These are phyloP conservation scores for Myotis yumanensis DNA, from an alignment of 2,113 vertebrate species.

Conservation along the genomic window DNA sequence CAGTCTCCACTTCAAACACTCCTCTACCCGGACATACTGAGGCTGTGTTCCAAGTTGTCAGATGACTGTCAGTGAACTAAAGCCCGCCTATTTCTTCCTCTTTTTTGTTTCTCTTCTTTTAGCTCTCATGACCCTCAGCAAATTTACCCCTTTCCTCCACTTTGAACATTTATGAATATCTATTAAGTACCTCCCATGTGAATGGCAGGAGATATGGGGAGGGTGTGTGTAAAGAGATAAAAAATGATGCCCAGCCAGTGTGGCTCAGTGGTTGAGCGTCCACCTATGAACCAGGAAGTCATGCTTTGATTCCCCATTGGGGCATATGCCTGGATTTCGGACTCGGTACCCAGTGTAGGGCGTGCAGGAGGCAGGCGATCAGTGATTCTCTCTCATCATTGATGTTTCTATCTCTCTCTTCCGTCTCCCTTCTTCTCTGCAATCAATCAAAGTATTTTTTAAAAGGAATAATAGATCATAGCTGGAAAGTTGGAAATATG, in stretches of 20 bases:
- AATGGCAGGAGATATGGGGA: background rate
- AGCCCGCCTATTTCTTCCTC: background rate
- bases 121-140: background rate
- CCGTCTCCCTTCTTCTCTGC: too few relatives aligned
- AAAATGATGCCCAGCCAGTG: background rate
- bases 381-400: background rate
- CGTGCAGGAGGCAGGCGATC: too few relatives aligned
- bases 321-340: too few relatives aligned
- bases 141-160: background rate
- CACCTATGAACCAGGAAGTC: too few relatives aligned
- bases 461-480: background rate
- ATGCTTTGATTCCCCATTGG: too few relatives aligned
- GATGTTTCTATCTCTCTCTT: too few relatives aligned
- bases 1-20: background rate
- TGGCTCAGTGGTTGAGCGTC: too few relatives aligned
- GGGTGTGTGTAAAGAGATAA: background rate
- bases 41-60: too few relatives aligned
- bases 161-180: background rate
- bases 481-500: background rate
- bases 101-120: background rate
- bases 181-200: background rate
- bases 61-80: background rate
- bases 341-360: too few relatives aligned
- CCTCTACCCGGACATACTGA: background rate
- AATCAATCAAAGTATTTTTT: too few relatives aligned